These are phyloP conservation scores for Atrichornis clamosus DNA, from an alignment of 2,113 vertebrate genomes.

Conservation along the genomic window DNA sequence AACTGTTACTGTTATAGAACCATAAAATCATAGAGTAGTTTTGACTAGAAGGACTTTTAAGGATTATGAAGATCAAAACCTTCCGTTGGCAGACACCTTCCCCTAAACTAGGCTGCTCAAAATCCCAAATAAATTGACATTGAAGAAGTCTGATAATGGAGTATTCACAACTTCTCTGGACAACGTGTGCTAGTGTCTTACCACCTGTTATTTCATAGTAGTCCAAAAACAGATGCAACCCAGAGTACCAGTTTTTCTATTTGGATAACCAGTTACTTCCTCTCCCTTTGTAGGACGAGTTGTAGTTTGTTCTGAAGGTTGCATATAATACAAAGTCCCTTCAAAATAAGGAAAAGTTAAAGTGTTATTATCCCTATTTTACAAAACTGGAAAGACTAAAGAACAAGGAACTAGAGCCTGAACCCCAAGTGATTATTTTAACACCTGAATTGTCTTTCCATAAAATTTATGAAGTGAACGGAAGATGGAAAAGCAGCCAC, in stretches of 20 bases:
- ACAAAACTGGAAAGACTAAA: background rate
- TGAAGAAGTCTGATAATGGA: background rate
- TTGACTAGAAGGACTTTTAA: background rate
- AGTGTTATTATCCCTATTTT: background rate
- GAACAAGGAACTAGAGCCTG: background rate
- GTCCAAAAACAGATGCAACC: background rate
- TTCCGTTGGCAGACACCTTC: background rate
- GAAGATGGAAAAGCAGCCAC: background rate
- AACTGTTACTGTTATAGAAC: background rate
- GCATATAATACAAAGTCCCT: rapidly evolving
- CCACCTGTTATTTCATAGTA: background rate
- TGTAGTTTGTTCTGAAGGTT: background rate
- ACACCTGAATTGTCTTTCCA: background rate
- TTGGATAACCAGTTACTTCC: background rate
- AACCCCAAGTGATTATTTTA: background rate
- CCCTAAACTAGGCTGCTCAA: background rate
- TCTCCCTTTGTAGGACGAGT: background rate
- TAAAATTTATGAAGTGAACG: background rate
- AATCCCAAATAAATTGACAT: rapidly evolving
- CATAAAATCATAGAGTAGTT: background rate
- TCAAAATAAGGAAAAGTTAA: background rate
- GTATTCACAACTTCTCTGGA: background rate
- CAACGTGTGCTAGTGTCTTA: background rate
- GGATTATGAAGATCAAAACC: rapidly evolving
- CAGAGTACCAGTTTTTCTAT: background rate